Conservation (phyloP, 2,113 vertebrate genomes). For the Corythoichthys haematopterus region DNA sequence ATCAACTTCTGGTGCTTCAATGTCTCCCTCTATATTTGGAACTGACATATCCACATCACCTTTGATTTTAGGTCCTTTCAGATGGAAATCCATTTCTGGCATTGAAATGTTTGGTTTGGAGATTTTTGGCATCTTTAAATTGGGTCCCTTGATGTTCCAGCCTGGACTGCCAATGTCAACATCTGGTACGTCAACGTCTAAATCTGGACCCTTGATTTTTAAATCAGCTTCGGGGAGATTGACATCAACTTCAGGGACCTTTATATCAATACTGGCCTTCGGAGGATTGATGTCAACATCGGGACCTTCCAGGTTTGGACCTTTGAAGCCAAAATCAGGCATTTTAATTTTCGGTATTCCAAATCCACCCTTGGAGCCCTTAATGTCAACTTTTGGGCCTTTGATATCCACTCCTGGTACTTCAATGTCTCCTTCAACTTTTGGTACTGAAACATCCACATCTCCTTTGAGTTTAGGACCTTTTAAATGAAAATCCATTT, state of each 20-base stretch:
- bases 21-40: background rate
- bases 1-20: slow-evolving; percentile 1
- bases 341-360: too few species aligned
- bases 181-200: slow-evolving; percentile 5
- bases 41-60: slow-evolving; percentile 42
- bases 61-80: background rate
- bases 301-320: too few species aligned
- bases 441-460: slow-evolving; percentile 16
- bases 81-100: slow-evolving; percentile 10
- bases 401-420: background rate
- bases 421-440: slow-evolving; percentile 1
- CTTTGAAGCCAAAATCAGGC: too few species aligned
- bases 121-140: slow-evolving; percentile 27
- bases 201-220: slow-evolving; percentile 28
- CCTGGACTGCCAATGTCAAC: slow-evolving; percentile 26
- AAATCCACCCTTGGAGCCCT: too few species aligned
- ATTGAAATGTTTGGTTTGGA: slow-evolving; percentile 7
- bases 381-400: slow-evolving; percentile 4
- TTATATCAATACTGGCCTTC: background rate
- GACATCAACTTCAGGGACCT: background rate
- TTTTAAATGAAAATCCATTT: slow-evolving; percentile 36
- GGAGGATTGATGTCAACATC: too few species aligned
- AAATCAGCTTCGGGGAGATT: background rate
- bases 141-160: slow-evolving; percentile 32
- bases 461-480: slow-evolving; percentile 12